These are phyloP conservation scores for Muschampia plurimacula DNA, from an alignment of 2,888 invertebrate species.

Conservation along the genomic window DNA sequence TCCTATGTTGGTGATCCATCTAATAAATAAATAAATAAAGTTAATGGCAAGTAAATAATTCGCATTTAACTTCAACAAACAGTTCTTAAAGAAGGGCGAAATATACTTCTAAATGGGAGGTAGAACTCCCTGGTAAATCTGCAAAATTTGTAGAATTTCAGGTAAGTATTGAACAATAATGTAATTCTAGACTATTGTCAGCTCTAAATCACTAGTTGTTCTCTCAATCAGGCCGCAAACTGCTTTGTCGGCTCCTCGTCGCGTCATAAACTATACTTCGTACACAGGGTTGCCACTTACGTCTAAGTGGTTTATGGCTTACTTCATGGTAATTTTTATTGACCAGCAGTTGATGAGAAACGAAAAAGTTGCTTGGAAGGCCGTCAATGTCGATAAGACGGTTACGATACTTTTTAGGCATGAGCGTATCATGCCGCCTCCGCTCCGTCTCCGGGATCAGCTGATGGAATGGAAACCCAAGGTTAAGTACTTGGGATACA, in stretches of 20 bases:
- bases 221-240: constrained; percentile 37
- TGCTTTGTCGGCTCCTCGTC: constrained; percentile 35
- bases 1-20: no score
- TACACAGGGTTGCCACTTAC: constrained; percentile 18
- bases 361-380: no score
- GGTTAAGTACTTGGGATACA: constrained; percentile 11
- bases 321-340: background rate
- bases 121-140: background rate
- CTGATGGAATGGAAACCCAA: background rate
- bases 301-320: background rate
- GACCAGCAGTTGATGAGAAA: background rate
- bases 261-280: constrained; percentile 14
- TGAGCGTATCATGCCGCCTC: constrained; percentile 3
- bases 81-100: no score
- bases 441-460: background rate
- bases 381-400: constrained; percentile 16
- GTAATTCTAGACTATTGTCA: constrained; percentile 1
- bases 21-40: no score
- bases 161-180: background rate
- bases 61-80: no score
- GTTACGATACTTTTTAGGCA: background rate
- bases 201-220: constrained; percentile 33
- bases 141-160: background rate
- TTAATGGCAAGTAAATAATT: no score
- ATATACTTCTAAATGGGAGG: no score